A percentile compares a stretch with the other conserved stretches of the same genome.
These are phyloP conservation scores for Sebastes dallii DNA, from an alignment of 2,797 vertebrate genomes.

Conservation along the genomic window DNA sequence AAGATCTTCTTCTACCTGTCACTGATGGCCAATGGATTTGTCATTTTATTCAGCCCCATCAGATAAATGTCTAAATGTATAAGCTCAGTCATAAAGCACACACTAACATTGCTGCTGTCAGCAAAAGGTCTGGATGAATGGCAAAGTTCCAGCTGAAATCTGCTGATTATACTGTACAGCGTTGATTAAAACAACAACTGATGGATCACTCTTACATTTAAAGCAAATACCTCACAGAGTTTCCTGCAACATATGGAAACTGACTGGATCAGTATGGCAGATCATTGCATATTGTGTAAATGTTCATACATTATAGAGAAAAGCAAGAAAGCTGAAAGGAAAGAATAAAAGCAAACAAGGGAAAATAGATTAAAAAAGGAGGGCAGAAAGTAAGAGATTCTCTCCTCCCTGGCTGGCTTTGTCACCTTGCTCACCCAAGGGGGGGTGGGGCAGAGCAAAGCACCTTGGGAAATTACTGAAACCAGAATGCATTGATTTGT, in stretches of 20 bases:
- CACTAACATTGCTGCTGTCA: too few species aligned
- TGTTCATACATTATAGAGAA: neutral
- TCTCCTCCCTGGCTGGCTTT: constrained; percentile 85
- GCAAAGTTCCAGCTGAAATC: neutral
- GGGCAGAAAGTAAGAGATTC: constrained; percentile 74
- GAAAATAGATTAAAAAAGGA: constrained; percentile 27
- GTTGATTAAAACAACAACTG: neutral
- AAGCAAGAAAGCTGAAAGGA: neutral
- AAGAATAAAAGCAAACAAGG: constrained; percentile 48
- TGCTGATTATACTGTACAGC: neutral
- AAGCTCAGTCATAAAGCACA: neutral
- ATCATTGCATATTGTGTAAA: neutral
- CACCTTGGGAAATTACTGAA: constrained; percentile 95
- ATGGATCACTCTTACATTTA: neutral
- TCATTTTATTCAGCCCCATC: neutral
- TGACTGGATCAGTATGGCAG: neutral
- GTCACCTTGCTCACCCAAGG: constrained; percentile 87
- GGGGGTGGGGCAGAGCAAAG: constrained; percentile 77
- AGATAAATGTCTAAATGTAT: neutral
- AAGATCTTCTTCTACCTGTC: neutral
- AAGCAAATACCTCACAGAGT: neutral
- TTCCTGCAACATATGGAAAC: neutral
- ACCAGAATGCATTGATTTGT: constrained; percentile 94
- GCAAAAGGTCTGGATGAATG: neutral
- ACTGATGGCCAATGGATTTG: neutral